Conservation (phyloP, 2,888 invertebrate species). For the Caenorhabditis virilis region DNA sequence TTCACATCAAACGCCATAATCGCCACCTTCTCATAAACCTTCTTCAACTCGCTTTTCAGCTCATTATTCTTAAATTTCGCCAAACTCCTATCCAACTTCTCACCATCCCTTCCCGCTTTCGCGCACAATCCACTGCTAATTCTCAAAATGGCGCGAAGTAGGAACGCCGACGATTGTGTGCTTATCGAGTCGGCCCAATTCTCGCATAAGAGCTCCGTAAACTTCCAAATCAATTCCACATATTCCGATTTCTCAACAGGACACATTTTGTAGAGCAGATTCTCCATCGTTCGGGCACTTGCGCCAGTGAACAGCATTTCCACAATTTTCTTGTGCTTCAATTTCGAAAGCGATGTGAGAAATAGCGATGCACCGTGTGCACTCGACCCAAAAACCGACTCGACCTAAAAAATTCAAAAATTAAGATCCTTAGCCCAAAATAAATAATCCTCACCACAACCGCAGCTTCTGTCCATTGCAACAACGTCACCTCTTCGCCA, state of each 20-base stretch:
- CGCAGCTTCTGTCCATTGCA: slow-evolving; percentile 46
- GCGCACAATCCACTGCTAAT: slow-evolving; percentile 31
- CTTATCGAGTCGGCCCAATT: slow-evolving; percentile 38
- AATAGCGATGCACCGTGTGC: slow-evolving; percentile 33
- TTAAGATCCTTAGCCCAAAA: not conserved
- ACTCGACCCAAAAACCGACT: slow-evolving; percentile 33
- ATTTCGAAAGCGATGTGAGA: slow-evolving; percentile 27
- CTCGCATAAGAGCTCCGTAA: slow-evolving; percentile 35
- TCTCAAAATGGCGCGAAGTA: slow-evolving; percentile 35
- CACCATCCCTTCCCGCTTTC: slow-evolving; percentile 10
- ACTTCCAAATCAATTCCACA: slow-evolving; percentile 35
- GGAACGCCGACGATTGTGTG: slow-evolving; percentile 28
- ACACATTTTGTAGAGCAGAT: slow-evolving; percentile 33
- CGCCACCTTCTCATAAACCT: slow-evolving; percentile 20
- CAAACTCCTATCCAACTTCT: no score
- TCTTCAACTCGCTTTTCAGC: slow-evolving; percentile 21
- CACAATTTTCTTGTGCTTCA: slow-evolving; percentile 42
- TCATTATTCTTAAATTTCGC: slow-evolving; percentile 12
- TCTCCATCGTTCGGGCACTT: slow-evolving; percentile 45
- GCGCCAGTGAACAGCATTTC: slow-evolving; percentile 47
- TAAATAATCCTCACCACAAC: slow-evolving; percentile 18
- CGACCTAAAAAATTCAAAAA: slow-evolving; percentile 10
- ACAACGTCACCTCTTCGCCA: slow-evolving; percentile 42
- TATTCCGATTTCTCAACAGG: slow-evolving; percentile 30
- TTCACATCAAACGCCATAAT: slow-evolving; percentile 29